These are phyloP conservation scores for Toxonevra muliebris DNA, from an alignment of 2,888 invertebrate genomes.

Conservation along the genomic window DNA sequence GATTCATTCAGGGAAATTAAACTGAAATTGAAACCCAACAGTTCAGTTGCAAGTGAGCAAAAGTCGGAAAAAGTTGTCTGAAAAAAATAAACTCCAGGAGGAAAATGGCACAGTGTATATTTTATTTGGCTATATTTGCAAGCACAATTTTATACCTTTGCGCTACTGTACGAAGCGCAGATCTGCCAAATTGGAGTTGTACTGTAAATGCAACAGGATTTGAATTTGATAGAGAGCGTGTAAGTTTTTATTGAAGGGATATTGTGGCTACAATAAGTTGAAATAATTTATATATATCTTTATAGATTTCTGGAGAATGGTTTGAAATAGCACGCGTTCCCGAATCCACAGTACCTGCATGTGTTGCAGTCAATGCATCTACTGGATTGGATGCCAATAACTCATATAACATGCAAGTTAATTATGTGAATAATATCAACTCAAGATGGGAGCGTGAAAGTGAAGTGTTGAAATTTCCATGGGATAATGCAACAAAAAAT, in stretches of 20 bases:
- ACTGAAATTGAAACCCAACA: too few relatives aligned
- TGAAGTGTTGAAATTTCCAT: constrained; percentile 43
- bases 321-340: constrained; percentile 43
- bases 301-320: constrained; percentile 44
- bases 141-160: too few relatives aligned
- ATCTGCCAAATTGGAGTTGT: constrained; percentile 24
- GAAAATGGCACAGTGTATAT: too few relatives aligned
- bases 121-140: too few relatives aligned
- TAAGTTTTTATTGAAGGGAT: background rate
- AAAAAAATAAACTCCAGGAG: too few relatives aligned
- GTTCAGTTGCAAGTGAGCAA: too few relatives aligned
- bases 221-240: constrained; percentile 5
- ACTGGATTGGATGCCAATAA: constrained; percentile 9
- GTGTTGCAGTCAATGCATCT: constrained; percentile 36
- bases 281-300: background rate
- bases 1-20: too few relatives aligned
- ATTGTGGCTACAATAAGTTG: background rate
- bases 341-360: constrained; percentile 35
- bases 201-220: constrained; percentile 15
- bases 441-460: constrained; percentile 27
- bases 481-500: constrained; percentile 38
- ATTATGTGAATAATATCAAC: constrained; percentile 43
- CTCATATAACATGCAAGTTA: constrained; percentile 38
- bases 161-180: background rate
- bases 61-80: too few relatives aligned